A percentile compares a stretch with the other conserved stretches of the same genome.
phyloP scores from a whole-genome alignment of 2,113 vertebrate species.

The Sprattus sprattus region DNA sequence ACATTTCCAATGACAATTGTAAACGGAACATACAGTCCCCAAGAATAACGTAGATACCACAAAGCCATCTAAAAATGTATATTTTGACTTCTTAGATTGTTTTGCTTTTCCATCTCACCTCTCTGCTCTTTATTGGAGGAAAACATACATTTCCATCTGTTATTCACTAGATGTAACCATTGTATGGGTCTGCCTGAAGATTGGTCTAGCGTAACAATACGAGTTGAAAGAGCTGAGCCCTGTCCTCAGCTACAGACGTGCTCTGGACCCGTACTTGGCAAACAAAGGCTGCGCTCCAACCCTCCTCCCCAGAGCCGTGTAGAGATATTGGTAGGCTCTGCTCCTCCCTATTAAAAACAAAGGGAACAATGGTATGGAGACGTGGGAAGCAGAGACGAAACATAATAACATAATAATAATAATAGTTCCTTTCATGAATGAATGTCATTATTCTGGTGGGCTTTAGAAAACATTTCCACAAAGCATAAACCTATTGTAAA shows the following conservation, averaged over 20 bases:
- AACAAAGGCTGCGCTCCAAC: not conserved
- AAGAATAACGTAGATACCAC: not conserved
- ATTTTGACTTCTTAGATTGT: not conserved
- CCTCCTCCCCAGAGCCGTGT: not conserved
- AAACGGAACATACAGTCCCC: not conserved
- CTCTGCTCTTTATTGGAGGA: not conserved
- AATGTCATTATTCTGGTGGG: not conserved
- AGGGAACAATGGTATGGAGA: conserved; percentile 2
- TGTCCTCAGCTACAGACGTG: not conserved
- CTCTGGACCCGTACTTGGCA: not conserved
- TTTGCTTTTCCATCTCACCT: not conserved
- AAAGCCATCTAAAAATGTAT: not conserved
- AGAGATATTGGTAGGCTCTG: too few species aligned
- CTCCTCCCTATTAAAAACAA: conserved; percentile 11
- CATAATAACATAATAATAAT: conserved; percentile 5
- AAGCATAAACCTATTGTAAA: not conserved
- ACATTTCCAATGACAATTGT: not conserved
- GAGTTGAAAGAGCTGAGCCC: not conserved
- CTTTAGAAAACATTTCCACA: not conserved
- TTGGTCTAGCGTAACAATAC: not conserved
- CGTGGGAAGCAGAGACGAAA: conserved; percentile 9
- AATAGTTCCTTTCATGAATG: not conserved
- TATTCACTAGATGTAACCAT: not conserved
- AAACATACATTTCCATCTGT: not conserved
- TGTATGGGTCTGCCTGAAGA: not conserved